Conservation (phyloP, 2,888 invertebrate species). For the Eurytoma adleriae region DNA sequence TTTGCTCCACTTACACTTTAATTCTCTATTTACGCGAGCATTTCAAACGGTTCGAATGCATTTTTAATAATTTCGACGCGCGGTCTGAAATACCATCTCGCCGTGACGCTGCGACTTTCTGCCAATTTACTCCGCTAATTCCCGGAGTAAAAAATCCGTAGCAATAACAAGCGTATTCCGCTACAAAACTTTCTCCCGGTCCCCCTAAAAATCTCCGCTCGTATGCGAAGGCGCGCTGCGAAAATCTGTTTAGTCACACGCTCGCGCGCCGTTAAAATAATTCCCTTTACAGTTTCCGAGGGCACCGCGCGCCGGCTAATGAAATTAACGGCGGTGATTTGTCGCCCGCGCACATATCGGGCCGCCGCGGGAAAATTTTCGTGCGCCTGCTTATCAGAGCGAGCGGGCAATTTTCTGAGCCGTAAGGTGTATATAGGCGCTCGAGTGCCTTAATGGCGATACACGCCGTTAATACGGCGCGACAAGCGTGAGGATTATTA, state of each 20-base stretch:
- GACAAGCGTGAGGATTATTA: conserved; percentile 60
- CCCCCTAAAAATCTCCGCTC: background rate
- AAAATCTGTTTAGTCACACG: conserved; percentile 11
- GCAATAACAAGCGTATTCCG: too few relatives aligned
- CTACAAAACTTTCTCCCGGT: too few relatives aligned
- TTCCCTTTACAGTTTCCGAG: background rate
- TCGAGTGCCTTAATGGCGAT: conserved; percentile 30
- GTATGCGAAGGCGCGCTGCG: background rate
- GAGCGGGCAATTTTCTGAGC: background rate
- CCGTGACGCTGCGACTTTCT: too few relatives aligned
- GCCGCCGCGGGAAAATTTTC: background rate
- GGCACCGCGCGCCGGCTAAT: background rate
- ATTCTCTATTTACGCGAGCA: too few relatives aligned
- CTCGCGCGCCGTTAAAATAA: conserved; percentile 10
- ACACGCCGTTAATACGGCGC: conserved; percentile 13
- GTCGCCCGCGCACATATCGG: background rate
- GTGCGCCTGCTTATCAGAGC: conserved; percentile 15
- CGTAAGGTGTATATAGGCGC: background rate
- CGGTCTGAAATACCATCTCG: too few relatives aligned
- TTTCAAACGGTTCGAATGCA: too few relatives aligned
- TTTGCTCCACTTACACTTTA: too few relatives aligned
- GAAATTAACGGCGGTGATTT: conserved; percentile 2
- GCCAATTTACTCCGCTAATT: too few relatives aligned
- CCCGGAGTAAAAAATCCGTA: too few relatives aligned
- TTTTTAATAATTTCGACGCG: too few relatives aligned